These are phyloP conservation scores for Mystacornis crossleyi DNA, from an alignment of 2,113 vertebrate genomes.

Conservation along the genomic window DNA sequence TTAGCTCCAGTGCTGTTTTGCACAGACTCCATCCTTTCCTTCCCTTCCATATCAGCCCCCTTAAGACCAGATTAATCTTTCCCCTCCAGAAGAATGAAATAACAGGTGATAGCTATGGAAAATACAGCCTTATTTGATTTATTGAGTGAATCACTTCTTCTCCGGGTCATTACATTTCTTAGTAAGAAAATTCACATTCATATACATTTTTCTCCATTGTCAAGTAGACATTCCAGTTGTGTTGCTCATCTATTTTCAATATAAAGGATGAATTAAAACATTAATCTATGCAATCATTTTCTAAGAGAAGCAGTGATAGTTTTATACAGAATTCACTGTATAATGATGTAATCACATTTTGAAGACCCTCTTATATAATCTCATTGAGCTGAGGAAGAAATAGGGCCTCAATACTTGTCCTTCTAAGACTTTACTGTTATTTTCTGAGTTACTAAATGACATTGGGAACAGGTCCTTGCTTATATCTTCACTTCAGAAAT, in stretches of 20 bases:
- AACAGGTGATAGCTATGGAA: not conserved
- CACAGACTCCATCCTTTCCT: not conserved
- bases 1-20: not conserved
- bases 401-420: not conserved
- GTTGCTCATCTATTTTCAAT: not conserved
- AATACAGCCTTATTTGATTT: not conserved
- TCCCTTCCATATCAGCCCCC: not conserved
- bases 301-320: not conserved
- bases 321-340: not conserved
- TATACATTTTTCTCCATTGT: constrained; percentile 7
- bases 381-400: not conserved
- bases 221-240: not conserved
- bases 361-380: not conserved
- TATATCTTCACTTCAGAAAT: not conserved
- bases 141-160: not conserved
- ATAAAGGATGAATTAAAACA: constrained; percentile 26
- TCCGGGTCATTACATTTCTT: not conserved
- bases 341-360: not conserved
- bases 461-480: not conserved
- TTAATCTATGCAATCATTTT: constrained; percentile 1
- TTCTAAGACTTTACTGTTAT: not conserved
- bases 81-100: not conserved
- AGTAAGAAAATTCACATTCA: not conserved
- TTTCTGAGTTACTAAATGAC: not conserved
- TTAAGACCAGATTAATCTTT: not conserved